Base-by-base conservation (phyloP, 2,888 invertebrate genomes). In the Cantharis lateralis region DNA sequence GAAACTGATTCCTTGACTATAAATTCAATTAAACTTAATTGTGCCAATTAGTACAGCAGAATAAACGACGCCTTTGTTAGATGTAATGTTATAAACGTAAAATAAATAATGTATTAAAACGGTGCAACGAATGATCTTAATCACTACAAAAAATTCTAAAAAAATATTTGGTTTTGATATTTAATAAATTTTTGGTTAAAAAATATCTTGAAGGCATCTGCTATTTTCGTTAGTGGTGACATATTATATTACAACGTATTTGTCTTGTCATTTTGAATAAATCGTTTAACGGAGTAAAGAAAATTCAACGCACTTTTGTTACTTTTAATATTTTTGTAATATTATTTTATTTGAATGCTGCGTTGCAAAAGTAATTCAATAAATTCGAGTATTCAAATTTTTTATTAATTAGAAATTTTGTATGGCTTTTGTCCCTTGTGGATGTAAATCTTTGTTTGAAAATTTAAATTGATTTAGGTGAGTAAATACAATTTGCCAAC, bases 201-300 rank as follows among this genome's bases (percentile, higher is more conserved):
- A 24, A 66, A 68, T 68, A 69, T 68, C 68, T 73, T 18, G 61
- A 61, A 68, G 66, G 15, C 32, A 48, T 66, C 66, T 24, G 24
- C 18, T 62, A 61, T 26, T 66, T 73, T 26, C 62, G 62, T 73
- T 68, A 16, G 62, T 28, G 72, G 62, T 73, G 73, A 73, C 73
- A 68, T 73, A 26, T 62, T 62, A 72, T 62, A 63, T 73, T 62
- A 13, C 48, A 72, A 68, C 72, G 66, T 72, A 72, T 72, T 72
- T 72, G 32, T 72, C 68, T 68, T 72, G 32, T 28, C 18, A 64
- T 64, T 72, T 72, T 72, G 32, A 64, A 72, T 72, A 63, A 24
- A 66, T 68, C 68, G 13, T 20, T 68, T 16, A 15, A 32, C 20
- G 26, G 24, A 48, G 68, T 72, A 72, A 61, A 48, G 11, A 13